A percentile compares a stretch with the other conserved stretches of the same genome.
Evolutionary conservation across 2,888 invertebrate genomes (phyloP).

Genomic region (Ichneumon xanthorius): DNA sequence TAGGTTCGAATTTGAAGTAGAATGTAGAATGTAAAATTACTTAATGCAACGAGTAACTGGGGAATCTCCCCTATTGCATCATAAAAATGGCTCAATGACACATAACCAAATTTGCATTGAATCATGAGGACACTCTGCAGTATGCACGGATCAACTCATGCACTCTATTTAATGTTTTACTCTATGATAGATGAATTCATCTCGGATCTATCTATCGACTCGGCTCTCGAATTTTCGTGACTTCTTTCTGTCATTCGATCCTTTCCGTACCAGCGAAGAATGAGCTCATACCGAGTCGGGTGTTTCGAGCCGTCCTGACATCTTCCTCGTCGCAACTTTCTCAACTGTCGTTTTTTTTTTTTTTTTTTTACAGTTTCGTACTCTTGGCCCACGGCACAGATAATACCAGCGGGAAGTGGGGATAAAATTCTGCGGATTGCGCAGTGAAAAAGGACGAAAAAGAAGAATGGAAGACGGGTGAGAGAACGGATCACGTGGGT

Average conservation of each 20-base stretch:
- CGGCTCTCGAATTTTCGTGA: constrained; percentile 35
- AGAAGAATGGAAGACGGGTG: constrained; percentile 55
- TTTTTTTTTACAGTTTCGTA: constrained; percentile 70
- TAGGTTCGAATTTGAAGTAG: too few species aligned
- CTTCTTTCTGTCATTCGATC: constrained; percentile 57
- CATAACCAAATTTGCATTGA: too few species aligned
- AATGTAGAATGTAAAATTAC: too few species aligned
- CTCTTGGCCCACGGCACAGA: constrained; percentile 44
- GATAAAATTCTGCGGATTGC: constrained; percentile 59
- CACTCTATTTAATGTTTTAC: too few species aligned
- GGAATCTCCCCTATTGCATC: too few species aligned
- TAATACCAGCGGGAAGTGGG: constrained; percentile 41
- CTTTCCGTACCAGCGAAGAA: constrained; percentile 3
- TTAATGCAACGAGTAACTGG: too few species aligned
- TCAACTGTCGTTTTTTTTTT: constrained; percentile 71
- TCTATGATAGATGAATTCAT: too few species aligned
- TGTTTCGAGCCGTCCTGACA: constrained; percentile 41
- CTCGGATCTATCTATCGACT: too few species aligned
- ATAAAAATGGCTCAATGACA: too few species aligned
- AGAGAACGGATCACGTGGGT: constrained; percentile 40
- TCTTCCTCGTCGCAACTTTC: constrained; percentile 67
- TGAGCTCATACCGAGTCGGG: constrained; percentile 33
- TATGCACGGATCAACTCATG: too few species aligned
- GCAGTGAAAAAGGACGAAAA: constrained; percentile 41
- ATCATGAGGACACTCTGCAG: too few species aligned